Evolutionary conservation across 2,888 invertebrate species (phyloP).

Genomic region (Alentia gelatinosa): DNA sequence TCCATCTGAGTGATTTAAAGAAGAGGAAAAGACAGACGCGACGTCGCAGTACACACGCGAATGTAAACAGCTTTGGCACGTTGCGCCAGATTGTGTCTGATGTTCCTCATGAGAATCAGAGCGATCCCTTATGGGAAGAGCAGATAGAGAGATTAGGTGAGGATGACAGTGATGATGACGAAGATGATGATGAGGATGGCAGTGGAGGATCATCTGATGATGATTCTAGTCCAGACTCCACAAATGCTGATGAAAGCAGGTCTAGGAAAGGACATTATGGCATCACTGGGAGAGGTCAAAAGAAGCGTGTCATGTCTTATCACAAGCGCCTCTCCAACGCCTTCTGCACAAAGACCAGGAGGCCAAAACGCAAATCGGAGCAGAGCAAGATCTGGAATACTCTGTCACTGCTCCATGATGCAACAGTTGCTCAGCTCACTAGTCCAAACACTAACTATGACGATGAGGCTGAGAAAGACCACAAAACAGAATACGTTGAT

Average conservation of each 20-base stretch:
- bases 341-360: conserved; percentile 49
- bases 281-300: neutral
- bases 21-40: neutral
- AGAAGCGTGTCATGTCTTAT: conserved; percentile 53
- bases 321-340: conserved; percentile 56
- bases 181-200: neutral
- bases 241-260: neutral
- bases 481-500: conserved; percentile 68
- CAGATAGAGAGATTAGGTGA: conserved; percentile 52
- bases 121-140: conserved; percentile 54
- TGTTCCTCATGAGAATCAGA: conserved; percentile 52
- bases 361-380: conserved; percentile 17
- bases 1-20: conserved; percentile 13
- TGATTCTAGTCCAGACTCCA: conserved; percentile 21
- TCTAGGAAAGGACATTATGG: neutral
- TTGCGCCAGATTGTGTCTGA: conserved; percentile 46
- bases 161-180: neutral
- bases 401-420: conserved; percentile 74
- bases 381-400: conserved; percentile 68
- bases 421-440: conserved; percentile 74
- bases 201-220: conserved; percentile 35
- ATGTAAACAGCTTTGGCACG: neutral
- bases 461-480: conserved; percentile 66
- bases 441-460: conserved; percentile 62
- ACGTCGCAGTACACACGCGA: neutral